Evolutionary conservation across 1,140 invertebrate genomes (phyloP).

Genomic region (Bombus superbus): DNA sequence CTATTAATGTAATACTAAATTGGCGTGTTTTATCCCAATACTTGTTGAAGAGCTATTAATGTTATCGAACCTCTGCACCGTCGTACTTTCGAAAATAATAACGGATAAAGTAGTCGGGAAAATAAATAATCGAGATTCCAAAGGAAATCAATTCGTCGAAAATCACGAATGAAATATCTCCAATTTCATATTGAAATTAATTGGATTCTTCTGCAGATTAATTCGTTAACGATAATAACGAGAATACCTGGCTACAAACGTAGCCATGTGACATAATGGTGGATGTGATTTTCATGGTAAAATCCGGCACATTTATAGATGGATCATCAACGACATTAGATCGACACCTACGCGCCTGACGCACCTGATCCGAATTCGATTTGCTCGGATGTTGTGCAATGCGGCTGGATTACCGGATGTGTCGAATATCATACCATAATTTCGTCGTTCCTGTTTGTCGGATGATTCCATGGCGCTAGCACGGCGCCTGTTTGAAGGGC

Average conservation of each 20-base stretch:
- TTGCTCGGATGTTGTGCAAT: conserved; percentile 35
- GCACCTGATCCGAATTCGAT: conserved; percentile 40
- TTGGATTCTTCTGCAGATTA: background rate
- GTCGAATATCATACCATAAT: conserved; percentile 50
- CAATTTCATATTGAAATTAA: conserved; percentile 6
- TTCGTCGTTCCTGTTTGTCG: conserved; percentile 45
- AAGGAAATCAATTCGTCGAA: background rate
- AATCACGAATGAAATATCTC: background rate
- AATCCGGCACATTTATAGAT: background rate
- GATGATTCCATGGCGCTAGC: conserved; percentile 17
- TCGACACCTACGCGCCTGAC: background rate
- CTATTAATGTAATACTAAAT: no score
- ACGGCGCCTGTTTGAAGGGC: conserved; percentile 12
- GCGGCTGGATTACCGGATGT: conserved; percentile 42
- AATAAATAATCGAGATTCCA: background rate
- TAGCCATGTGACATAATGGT: no score
- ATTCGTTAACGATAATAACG: background rate
- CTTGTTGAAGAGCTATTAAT: no score
- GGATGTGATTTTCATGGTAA: background rate
- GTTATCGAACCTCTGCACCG: no score
- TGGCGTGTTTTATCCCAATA: no score
- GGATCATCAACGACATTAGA: background rate
- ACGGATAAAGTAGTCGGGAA: no score
- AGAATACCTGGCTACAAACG: background rate
- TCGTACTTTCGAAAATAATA: no score